Evolutionary conservation across 2,797 vertebrate genomes (phyloP).

Genomic region (Tarsius wallacei): DNA sequence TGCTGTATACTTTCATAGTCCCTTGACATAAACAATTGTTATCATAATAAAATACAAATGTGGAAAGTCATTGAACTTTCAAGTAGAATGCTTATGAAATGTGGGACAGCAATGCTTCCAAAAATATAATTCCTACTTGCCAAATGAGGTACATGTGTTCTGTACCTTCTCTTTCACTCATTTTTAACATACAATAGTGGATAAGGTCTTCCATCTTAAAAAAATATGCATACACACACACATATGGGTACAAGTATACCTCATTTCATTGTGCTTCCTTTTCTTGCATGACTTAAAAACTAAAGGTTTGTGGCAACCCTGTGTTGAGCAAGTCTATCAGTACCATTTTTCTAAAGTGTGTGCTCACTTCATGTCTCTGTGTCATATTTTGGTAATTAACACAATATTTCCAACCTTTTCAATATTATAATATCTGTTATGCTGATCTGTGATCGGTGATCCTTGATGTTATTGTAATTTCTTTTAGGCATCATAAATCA

Average conservation of each 20-base stretch:
- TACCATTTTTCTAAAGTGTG: not conserved
- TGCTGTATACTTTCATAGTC: not conserved
- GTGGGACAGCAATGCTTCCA: not conserved
- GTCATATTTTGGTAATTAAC: not conserved
- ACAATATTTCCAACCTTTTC: not conserved
- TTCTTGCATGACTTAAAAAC: not conserved
- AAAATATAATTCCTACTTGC: not conserved
- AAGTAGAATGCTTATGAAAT: not conserved
- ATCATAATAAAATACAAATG: conserved; percentile 2
- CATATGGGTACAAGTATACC: not conserved
- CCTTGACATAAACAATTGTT: not conserved
- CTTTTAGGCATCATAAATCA: too few relatives aligned
- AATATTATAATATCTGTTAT: not conserved
- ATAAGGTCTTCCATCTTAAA: not conserved
- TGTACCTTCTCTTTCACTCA: not conserved
- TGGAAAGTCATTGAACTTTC: not conserved
- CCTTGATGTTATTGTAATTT: too few relatives aligned
- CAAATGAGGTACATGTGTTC: not conserved
- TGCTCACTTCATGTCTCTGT: not conserved
- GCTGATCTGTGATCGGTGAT: not conserved
- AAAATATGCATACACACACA: not conserved
- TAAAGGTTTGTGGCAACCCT: not conserved
- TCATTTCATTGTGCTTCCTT: not conserved
- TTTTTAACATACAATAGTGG: not conserved
- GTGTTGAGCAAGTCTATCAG: not conserved